Base-by-base conservation (phyloP, 2,888 invertebrate species). In the Aspidiotus rigidus region DNA sequence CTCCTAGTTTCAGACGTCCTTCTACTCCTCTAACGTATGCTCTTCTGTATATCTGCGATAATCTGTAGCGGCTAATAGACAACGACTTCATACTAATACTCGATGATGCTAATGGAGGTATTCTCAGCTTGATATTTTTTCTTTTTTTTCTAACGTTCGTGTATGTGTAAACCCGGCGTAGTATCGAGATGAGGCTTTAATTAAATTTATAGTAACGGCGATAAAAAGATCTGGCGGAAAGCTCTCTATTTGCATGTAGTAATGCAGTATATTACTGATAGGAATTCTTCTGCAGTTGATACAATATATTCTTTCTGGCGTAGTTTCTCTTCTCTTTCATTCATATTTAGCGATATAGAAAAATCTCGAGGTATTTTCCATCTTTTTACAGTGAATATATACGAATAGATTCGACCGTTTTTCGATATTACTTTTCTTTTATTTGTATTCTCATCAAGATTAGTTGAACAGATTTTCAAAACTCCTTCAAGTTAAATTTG, bases 31-130 rank as follows among this genome's bases (percentile, higher is more conserved):
- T 17, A 16, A 41, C 42, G 2, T 44, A 55, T 15, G n/a, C n/a
- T 11, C 42, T 57, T 66, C 64, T 42, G 17, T 66, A 41, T 28
- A 28, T 28, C 28, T 28, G 57, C 56, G 66, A 66, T 66, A 66
- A 66, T 66, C 66, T 66, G 66, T 56, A 57, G 66, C 66, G 56
- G 56, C 66, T 66, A 66, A 66, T 57, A 59, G 59, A 39, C 59
- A 57, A 66, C 64, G 40, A 56, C 64, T 63, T 55, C 42, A 64
- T 64, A 64, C 64, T 62, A 61, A 63, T 64, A 66, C 56, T 56
- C 42, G 66, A 66, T 66, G 66, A 66, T 66, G 57, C 66, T 66
- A 66, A 66, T 66, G 66, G 66, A 66, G 57, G 66, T 66, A 66
- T 55, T 64, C 66, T 66, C 66, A 44, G 66, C 66, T 57, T 57